These are phyloP conservation scores for Callitettix versicolor DNA, from an alignment of 1,140 invertebrate species.

Conservation along the genomic window DNA sequence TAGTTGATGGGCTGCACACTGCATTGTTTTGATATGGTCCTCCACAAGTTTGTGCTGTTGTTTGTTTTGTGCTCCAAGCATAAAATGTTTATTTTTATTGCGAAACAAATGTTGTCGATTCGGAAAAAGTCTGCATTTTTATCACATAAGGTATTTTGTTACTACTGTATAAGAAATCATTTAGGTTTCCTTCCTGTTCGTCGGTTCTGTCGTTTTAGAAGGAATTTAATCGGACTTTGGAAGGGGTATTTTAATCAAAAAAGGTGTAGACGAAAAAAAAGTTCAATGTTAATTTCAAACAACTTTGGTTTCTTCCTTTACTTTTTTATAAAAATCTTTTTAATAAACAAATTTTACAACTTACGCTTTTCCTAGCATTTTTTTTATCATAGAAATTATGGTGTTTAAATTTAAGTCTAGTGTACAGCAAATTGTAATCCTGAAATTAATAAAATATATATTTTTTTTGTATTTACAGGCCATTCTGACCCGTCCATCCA, in stretches of 20 bases:
- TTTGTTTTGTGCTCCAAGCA: background rate
- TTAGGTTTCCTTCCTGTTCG: background rate
- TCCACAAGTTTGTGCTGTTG: background rate
- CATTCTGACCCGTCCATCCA: constrained; percentile 34
- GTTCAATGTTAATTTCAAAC: constrained; percentile 19
- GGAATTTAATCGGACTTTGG: constrained; percentile 62
- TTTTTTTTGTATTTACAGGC: constrained; percentile 41
- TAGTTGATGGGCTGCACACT: constrained; percentile 1
- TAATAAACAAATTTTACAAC: constrained; percentile 10
- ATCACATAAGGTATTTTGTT: background rate
- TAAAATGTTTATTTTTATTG: background rate
- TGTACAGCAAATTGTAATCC: constrained; percentile 17
- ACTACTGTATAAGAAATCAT: background rate
- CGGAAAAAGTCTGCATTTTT: background rate
- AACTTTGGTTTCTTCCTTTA: constrained; percentile 17
- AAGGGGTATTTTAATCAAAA: constrained; percentile 66
- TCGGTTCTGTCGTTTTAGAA: constrained; percentile 43
- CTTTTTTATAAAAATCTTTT: constrained; percentile 10
- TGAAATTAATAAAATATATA: constrained; percentile 25
- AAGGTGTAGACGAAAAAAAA: constrained; percentile 51
- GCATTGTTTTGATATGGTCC: background rate
- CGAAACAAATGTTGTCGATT: background rate
- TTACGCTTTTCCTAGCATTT: constrained; percentile 19
- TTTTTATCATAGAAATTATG: constrained; percentile 21
- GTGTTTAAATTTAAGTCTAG: background rate